Base-by-base conservation (phyloP, 2,113 vertebrate species). In the Tenrec ecaudatus region DNA sequence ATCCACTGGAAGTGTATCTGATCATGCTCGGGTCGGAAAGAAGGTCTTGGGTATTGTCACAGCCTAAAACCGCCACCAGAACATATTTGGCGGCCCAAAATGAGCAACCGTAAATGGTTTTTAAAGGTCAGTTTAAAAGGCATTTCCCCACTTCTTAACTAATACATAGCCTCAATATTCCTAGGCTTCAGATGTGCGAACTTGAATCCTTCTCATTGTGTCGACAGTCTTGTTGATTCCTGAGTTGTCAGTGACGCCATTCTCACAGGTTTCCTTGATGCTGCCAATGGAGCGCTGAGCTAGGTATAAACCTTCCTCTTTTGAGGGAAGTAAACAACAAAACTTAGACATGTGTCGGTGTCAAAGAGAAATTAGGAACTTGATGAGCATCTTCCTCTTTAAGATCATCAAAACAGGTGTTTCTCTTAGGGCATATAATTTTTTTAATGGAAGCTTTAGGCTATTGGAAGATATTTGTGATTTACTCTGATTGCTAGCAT, bases 401-500 rank as follows among this genome's bases (percentile, higher is more conserved):
- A 29, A 71, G 64, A 16, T 29, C 89, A 79, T 85, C 19, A 85
- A 31, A 80, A 69, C 23, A 93, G 81, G 77, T 88, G 40, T 57
- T 94, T 89, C 81, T 25, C 68, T 6, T 82, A 73, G 27, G n/a
- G n/a, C 16, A 83, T 5, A 10, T 85, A 86, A 47, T 60, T 80
- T 93, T 43, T 38, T 69, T n/a, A n/a, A 87, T 16, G 17, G 20
- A 10, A 75, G 0, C 3, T 33, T 64, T 88, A 66, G 10, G 16
- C 23, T 86, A 22, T 38, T 88, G 2, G 43, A 85, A 78, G 16
- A 75, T 40, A 75, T 36, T n/a, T 92, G 89, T 90, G 19, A 82
- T 88, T 95, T 29, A 64, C 17, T 86, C 7, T 60, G 78, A 68
- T 64, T 82, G n/a, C 79, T 83, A 23, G 11, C 66, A 31, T 82